Percentiles rank a stretch among this genome's conserved stretches.
phyloP scores from a whole-genome alignment of 2,797 vertebrate genomes.

The Mallotus villosus region DNA sequence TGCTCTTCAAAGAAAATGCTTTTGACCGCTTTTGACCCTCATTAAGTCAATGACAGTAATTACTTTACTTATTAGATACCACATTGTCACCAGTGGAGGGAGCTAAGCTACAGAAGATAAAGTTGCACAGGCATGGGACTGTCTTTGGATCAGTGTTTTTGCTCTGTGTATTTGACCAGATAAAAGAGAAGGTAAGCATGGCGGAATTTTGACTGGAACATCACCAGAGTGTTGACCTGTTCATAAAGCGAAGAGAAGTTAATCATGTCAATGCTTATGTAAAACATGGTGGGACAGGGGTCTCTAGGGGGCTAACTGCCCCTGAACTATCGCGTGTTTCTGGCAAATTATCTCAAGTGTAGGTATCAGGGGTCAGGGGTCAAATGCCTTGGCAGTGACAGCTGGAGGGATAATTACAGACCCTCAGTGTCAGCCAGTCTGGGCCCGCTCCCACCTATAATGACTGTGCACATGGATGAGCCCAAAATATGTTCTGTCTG shows the following conservation, averaged over 20 bases:
- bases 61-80: slow-evolving; percentile 4
- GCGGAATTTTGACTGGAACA: not conserved
- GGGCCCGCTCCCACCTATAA: slow-evolving; percentile 37
- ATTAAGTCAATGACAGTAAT: not conserved
- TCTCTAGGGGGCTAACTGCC: not conserved
- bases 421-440: slow-evolving; percentile 42
- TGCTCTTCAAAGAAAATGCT: slow-evolving; percentile 9
- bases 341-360: slow-evolving; percentile 53
- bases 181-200: not conserved
- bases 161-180: not conserved
- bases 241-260: slow-evolving; percentile 15
- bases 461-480: slow-evolving; percentile 12
- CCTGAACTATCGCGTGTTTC: slow-evolving; percentile 48
- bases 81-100: slow-evolving; percentile 52
- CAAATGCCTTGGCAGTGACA: slow-evolving; percentile 56
- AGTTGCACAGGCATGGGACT: not conserved
- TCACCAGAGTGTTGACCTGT: not conserved
- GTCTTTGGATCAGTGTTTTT: not conserved
- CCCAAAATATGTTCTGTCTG: slow-evolving; percentile 14
- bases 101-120: slow-evolving; percentile 35
- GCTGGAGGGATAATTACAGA: slow-evolving; percentile 60
- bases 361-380: slow-evolving; percentile 57
- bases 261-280: slow-evolving; percentile 30
- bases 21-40: not conserved
- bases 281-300: slow-evolving; percentile 11